phyloP scores from a whole-genome alignment of 2,113 vertebrate genomes.

The Catagonus wagneri region DNA sequence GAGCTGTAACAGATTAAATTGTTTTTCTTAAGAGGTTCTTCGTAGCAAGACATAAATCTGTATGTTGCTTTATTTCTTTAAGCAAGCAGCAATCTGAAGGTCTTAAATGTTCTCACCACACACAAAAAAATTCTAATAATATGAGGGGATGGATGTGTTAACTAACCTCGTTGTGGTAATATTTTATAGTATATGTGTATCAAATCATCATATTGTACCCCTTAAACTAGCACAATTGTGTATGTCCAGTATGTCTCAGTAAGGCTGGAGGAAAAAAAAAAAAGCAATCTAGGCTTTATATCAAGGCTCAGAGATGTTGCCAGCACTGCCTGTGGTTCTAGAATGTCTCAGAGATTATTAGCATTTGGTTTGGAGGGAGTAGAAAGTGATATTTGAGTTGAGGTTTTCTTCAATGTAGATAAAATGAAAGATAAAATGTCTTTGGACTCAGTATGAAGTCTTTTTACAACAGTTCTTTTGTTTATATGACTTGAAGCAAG shows the following conservation, averaged over 20 bases:
- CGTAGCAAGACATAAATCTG: neutral
- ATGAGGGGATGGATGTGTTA: neutral
- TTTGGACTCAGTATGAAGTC: neutral
- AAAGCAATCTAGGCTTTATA: neutral
- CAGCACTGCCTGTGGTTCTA: neutral
- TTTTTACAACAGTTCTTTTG: constrained; percentile 56
- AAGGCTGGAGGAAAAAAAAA: neutral
- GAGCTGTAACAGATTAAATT: neutral
- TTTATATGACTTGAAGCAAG: constrained; percentile 21
- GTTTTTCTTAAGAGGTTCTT: neutral
- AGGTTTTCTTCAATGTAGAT: neutral
- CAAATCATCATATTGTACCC: neutral
- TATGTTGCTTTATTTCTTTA: constrained; percentile 12
- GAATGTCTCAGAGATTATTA: constrained; percentile 53
- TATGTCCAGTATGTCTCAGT: neutral
- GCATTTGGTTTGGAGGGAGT: constrained; percentile 1
- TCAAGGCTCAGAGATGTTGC: neutral
- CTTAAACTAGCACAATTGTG: neutral
- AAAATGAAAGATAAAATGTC: constrained; percentile 18
- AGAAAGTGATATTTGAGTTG: constrained; percentile 42
- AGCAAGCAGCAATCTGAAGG: neutral
- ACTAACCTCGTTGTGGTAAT: neutral
- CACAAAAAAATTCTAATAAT: neutral
- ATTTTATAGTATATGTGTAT: neutral
- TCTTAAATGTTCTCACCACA: neutral